Percentiles rank a stretch among this genome's conserved stretches.
phyloP scores from a whole-genome alignment of 2,888 invertebrate species.

The Melikaiella ostensackeni region DNA sequence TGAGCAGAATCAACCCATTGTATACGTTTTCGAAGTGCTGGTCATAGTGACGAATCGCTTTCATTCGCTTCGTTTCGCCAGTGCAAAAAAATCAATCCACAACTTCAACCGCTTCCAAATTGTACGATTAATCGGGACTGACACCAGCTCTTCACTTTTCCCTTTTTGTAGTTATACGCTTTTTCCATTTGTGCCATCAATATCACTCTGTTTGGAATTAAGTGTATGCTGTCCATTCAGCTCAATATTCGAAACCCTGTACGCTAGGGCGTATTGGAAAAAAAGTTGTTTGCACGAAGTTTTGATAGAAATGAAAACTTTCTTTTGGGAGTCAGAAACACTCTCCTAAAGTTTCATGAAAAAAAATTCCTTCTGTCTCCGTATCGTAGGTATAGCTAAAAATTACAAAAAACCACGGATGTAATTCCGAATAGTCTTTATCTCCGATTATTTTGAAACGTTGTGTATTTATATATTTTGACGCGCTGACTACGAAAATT shows the following conservation, averaged over 20 bases:
- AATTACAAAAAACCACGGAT: too few species aligned
- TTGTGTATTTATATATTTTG: too few species aligned
- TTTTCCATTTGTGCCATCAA: conserved; percentile 31
- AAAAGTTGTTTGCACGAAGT: too few species aligned
- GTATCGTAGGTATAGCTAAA: too few species aligned
- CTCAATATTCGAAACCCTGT: conserved; percentile 9
- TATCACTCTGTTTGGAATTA: conserved; percentile 24
- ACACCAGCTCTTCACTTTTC: conserved; percentile 20
- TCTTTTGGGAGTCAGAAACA: too few species aligned
- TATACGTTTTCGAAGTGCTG: conserved; percentile 13
- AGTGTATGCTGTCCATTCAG: conserved; percentile 6
- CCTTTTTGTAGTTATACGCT: conserved; percentile 9
- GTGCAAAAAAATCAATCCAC: conserved; percentile 28
- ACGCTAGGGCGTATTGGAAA: too few species aligned
- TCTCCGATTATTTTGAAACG: too few species aligned
- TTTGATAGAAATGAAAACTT: too few species aligned
- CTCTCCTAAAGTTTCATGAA: too few species aligned
- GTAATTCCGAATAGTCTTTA: too few species aligned
- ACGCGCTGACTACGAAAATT: too few species aligned
- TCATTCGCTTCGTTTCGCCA: conserved; percentile 16
- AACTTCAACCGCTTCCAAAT: conserved; percentile 37
- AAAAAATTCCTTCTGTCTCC: too few species aligned
- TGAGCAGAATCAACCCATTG: not conserved
- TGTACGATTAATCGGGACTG: conserved; percentile 26
- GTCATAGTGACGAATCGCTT: conserved; percentile 13